Conservation (phyloP, 2,113 vertebrate genomes). For the Oryzias celebensis region DNA sequence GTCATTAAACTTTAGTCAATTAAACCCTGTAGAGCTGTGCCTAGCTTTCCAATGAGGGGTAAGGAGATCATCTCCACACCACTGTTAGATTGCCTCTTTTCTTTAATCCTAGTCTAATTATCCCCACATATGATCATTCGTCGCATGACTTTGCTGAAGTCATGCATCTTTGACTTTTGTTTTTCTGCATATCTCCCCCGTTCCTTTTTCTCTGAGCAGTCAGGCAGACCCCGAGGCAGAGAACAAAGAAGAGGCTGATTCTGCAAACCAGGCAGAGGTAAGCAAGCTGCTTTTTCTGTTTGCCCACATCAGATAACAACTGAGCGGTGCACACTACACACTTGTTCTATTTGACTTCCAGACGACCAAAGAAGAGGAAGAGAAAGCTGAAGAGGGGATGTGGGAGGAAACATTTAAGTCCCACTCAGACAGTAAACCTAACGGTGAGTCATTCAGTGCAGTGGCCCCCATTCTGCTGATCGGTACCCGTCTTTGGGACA, state of each 20-base stretch:
- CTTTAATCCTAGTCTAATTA: conserved; percentile 34
- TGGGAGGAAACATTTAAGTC: conserved; percentile 95
- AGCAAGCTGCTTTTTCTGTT: background rate
- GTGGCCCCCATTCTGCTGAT: no score
- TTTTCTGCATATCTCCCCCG: background rate
- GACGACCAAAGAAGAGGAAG: conserved; percentile 71
- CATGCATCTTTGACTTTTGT: background rate
- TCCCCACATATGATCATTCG: conserved; percentile 9
- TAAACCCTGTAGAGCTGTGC: conserved; percentile 13
- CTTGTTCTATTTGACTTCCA: conserved; percentile 18
- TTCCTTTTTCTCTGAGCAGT: conserved; percentile 46
- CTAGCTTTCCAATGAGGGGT: conserved; percentile 19
- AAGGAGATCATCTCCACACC: conserved; percentile 12
- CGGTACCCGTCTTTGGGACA: no score
- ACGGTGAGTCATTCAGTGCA: conserved; percentile 68
- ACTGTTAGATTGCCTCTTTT: conserved; percentile 33
- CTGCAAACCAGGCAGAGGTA: conserved; percentile 54
- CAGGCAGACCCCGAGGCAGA: conserved; percentile 67
- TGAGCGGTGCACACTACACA: background rate
- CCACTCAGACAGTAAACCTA: conserved; percentile 87
- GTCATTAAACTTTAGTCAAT: conserved; percentile 27
- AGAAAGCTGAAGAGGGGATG: conserved; percentile 78
- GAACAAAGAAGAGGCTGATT: conserved; percentile 61
- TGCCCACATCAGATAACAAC: background rate
- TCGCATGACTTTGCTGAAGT: conserved; percentile 18